Evolutionary conservation across 30 jellyfish, hydroid and myxozoan genomes (phyloP).

Genomic region (Pelagia noctiluca): DNA sequence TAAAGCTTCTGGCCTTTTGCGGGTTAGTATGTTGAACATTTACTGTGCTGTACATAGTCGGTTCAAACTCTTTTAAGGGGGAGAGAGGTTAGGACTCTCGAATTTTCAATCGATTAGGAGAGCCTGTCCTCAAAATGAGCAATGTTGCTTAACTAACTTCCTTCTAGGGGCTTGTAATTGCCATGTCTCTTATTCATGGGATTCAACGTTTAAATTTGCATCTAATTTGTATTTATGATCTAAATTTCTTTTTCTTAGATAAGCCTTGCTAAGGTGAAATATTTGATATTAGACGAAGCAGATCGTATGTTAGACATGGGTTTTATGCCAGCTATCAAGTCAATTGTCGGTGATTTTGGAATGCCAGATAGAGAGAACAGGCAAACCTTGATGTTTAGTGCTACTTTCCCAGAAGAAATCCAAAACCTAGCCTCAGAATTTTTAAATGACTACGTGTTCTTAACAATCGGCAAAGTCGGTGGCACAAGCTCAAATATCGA

Average conservation of each 20-base stretch:
- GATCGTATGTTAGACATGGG: conserved; percentile 99
- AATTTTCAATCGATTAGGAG: no score
- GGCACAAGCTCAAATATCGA: conserved; percentile 94
- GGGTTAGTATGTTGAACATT: no score
- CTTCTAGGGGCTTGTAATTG: no score
- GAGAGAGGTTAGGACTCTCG: no score
- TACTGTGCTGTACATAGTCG: no score
- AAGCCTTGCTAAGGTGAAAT: conserved; percentile 61
- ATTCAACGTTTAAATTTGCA: no score
- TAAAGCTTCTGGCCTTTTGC: no score
- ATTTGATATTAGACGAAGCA: conserved; percentile 96
- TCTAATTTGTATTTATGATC: no score
- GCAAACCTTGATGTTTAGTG: conserved; percentile 96
- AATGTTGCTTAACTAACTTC: no score
- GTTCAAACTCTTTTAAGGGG: no score
- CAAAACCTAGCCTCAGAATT: conserved; percentile 95
- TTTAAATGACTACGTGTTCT: conserved; percentile 81
- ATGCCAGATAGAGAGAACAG: conserved; percentile 91
- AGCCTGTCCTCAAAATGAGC: no score
- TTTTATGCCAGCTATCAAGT: conserved; percentile 80
- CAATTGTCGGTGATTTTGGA: conserved; percentile 68
- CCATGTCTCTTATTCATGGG: no score
- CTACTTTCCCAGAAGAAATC: conserved; percentile 97
- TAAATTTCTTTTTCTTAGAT: conserved; percentile 76
- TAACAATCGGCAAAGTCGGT: conserved; percentile 99